These are phyloP conservation scores for Caenorhabditis sp. DNA, from an alignment of 2,888 invertebrate genomes.

Conservation along the genomic window DNA sequence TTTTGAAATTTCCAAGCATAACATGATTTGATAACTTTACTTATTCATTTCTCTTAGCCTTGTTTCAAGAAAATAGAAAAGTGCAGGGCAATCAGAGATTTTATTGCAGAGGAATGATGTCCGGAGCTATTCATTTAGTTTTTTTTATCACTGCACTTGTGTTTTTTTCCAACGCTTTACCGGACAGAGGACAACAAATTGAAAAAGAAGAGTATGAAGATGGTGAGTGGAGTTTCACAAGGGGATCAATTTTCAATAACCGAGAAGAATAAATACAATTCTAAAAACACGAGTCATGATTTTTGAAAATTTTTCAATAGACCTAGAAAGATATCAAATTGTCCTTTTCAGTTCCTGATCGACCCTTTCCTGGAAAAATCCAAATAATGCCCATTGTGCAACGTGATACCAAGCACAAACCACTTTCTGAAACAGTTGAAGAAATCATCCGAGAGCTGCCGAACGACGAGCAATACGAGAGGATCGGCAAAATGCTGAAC, in stretches of 20 bases:
- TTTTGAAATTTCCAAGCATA: too few species aligned
- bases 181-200: constrained; percentile 24
- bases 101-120: constrained; percentile 34
- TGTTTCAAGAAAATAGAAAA: constrained; percentile 8
- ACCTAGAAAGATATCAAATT: too few species aligned
- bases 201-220: constrained; percentile 56
- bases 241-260: constrained; percentile 3
- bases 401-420: constrained; percentile 57
- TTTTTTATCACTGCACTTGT: constrained; percentile 27
- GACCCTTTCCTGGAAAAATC: constrained; percentile 56
- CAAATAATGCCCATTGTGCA: constrained; percentile 63
- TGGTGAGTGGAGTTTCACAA: constrained; percentile 18
- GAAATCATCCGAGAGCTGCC: constrained; percentile 62
- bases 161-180: constrained; percentile 9
- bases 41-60: too few species aligned
- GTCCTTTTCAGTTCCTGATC: constrained; percentile 43
- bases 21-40: too few species aligned
- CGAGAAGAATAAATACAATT: too few species aligned
- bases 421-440: constrained; percentile 41
- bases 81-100: constrained; percentile 46
- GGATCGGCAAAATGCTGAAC: constrained; percentile 63
- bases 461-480: constrained; percentile 57
- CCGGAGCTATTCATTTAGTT: constrained; percentile 17
- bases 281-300: too few species aligned
- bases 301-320: too few species aligned